A percentile compares a stretch with the other conserved stretches of the same genome.
phyloP scores from a whole-genome alignment of 2,888 invertebrate genomes.

The Cosmia pyralina region DNA sequence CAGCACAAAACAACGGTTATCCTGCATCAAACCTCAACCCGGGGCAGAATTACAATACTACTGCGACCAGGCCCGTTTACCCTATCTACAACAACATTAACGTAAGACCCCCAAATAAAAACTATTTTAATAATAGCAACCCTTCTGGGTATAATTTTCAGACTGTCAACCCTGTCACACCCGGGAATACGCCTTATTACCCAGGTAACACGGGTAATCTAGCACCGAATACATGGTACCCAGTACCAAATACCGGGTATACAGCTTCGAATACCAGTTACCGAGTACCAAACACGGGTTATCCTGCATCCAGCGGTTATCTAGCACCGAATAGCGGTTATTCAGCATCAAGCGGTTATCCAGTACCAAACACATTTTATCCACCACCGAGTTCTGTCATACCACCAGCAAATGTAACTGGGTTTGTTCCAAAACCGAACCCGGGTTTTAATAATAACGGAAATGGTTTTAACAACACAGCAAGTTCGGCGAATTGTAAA shows the following conservation, averaged over 20 bases:
- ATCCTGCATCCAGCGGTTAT: neutral
- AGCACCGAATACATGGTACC: neutral
- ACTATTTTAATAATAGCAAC: neutral
- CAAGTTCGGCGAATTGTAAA: slow-evolving; percentile 15
- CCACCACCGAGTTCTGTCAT: neutral
- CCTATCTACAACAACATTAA: neutral
- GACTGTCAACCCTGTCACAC: neutral
- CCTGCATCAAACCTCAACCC: neutral
- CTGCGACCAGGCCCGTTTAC: neutral
- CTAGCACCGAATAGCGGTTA: neutral
- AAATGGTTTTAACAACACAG: slow-evolving; percentile 1
- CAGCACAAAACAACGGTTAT: neutral
- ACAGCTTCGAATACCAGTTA: too few relatives aligned
- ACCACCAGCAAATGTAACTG: neutral
- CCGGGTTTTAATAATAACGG: neutral
- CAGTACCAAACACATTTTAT: neutral
- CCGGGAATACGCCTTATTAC: neutral
- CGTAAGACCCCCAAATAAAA: neutral
- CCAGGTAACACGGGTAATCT: neutral
- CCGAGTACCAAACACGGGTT: neutral
- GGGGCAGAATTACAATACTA: neutral
- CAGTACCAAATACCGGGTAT: neutral
- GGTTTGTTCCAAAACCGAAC: neutral
- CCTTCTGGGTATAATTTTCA: neutral
- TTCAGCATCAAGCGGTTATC: neutral